These are phyloP conservation scores for Acholoe squamosa DNA, from an alignment of 2,888 invertebrate genomes.

Conservation along the genomic window DNA sequence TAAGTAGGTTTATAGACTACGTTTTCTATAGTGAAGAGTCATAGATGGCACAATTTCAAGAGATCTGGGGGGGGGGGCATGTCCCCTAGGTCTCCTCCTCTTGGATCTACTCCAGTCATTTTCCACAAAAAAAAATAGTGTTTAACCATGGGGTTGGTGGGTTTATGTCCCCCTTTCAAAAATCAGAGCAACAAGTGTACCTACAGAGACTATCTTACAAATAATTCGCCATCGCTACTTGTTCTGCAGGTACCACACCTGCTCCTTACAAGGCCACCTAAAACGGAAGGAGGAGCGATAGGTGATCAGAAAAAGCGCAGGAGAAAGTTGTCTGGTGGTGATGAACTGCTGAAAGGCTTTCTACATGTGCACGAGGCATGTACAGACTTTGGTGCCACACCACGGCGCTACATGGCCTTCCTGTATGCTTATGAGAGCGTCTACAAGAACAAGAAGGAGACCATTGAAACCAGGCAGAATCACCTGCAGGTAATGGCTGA, in stretches of 20 bases:
- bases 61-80: no score
- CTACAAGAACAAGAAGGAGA: conserved; percentile 87
- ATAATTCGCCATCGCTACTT: no score
- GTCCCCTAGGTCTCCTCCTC: no score
- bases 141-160: no score
- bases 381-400: conserved; percentile 81
- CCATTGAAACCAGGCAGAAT: conserved; percentile 86
- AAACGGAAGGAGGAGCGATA: conserved; percentile 80
- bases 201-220: no score
- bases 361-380: conserved; percentile 84
- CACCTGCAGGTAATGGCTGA: conserved; percentile 86
- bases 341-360: conserved; percentile 83
- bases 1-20: no score
- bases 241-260: conserved; percentile 82
- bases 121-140: no score
- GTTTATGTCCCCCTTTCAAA: no score
- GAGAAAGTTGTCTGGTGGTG: conserved; percentile 81
- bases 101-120: no score
- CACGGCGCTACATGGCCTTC: conserved; percentile 85
- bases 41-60: no score
- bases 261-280: conserved; percentile 80
- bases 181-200: no score
- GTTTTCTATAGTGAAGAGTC: no score
- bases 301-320: conserved; percentile 76
- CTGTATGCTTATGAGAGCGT: conserved; percentile 85